Percentiles rank a stretch among this genome's conserved stretches.
Conservation (phyloP, 2,888 invertebrate genomes). For the Aleiodes leptofemur region DNA sequence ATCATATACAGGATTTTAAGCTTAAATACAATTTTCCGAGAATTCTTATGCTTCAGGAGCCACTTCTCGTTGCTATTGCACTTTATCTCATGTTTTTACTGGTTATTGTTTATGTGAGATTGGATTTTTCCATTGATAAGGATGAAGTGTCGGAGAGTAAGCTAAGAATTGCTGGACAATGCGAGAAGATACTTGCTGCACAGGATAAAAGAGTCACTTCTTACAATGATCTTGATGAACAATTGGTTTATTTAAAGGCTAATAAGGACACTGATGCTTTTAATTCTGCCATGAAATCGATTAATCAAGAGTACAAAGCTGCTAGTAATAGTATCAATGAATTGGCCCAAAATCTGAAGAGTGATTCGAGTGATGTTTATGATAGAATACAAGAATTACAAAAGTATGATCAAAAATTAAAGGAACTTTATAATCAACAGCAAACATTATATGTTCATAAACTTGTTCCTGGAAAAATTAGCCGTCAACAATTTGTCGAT, state of each 20-base stretch:
- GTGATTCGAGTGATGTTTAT: slow-evolving; percentile 79
- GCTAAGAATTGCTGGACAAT: slow-evolving; percentile 74
- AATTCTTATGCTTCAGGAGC: slow-evolving; percentile 93
- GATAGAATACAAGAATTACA: slow-evolving; percentile 81
- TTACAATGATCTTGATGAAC: slow-evolving; percentile 80
- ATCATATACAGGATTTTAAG: slow-evolving; percentile 96
- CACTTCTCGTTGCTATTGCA: slow-evolving; percentile 90
- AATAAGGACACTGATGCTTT: slow-evolving; percentile 78
- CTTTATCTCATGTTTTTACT: slow-evolving; percentile 92
- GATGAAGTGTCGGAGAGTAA: slow-evolving; percentile 78
- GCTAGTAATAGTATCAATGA: slow-evolving; percentile 77
- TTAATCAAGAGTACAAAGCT: slow-evolving; percentile 79
- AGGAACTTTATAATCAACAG: slow-evolving; percentile 75
- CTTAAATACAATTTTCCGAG: slow-evolving; percentile 92
- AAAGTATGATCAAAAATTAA: slow-evolving; percentile 77
- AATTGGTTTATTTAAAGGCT: slow-evolving; percentile 79
- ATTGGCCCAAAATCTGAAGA: slow-evolving; percentile 78
- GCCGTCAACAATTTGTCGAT: slow-evolving; percentile 79
- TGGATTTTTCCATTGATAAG: slow-evolving; percentile 95
- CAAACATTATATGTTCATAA: slow-evolving; percentile 80
- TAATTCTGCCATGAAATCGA: slow-evolving; percentile 77
- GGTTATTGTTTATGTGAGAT: slow-evolving; percentile 94
- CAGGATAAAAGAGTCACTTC: slow-evolving; percentile 79
- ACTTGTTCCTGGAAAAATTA: slow-evolving; percentile 79
- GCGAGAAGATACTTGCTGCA: slow-evolving; percentile 78